Conservation (phyloP, 2,113 vertebrate genomes). For the Paedocypris sp. region DNA sequence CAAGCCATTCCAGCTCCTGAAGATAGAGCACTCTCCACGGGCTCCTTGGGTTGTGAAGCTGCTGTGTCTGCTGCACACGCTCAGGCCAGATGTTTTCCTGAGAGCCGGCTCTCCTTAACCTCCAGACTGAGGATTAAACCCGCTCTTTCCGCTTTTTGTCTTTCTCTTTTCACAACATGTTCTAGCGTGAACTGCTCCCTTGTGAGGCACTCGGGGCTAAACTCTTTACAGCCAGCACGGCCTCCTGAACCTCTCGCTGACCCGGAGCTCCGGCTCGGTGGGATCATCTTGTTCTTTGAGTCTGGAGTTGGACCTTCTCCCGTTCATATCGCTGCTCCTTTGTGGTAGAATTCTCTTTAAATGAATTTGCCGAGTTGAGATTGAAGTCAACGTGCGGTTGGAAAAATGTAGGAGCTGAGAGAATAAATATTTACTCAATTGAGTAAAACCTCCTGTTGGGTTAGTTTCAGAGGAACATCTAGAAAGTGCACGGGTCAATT, state of each 20-base stretch:
- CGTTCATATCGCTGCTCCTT: no score
- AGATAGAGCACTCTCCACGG: constrained; percentile 29
- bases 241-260: constrained; percentile 11
- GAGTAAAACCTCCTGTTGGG: no score
- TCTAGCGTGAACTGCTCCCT: neutral
- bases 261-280: neutral
- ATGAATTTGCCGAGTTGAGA: no score
- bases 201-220: neutral
- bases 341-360: no score
- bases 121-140: neutral
- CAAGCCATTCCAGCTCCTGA: constrained; percentile 37
- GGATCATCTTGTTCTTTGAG: neutral
- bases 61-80: constrained; percentile 32
- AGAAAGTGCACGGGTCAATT: no score
- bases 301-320: no score
- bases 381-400: no score
- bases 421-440: no score
- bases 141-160: neutral
- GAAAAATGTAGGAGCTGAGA: no score
- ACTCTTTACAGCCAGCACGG: neutral
- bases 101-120: constrained; percentile 3
- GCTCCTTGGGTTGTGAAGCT: constrained; percentile 42
- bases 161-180: neutral
- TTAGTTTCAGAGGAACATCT: no score
- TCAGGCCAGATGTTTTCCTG: constrained; percentile 47